Percentiles rank a stretch among this genome's conserved stretches.
phyloP scores from a whole-genome alignment of 1,140 invertebrate genomes.

The Leptestheria dahalacensis region DNA sequence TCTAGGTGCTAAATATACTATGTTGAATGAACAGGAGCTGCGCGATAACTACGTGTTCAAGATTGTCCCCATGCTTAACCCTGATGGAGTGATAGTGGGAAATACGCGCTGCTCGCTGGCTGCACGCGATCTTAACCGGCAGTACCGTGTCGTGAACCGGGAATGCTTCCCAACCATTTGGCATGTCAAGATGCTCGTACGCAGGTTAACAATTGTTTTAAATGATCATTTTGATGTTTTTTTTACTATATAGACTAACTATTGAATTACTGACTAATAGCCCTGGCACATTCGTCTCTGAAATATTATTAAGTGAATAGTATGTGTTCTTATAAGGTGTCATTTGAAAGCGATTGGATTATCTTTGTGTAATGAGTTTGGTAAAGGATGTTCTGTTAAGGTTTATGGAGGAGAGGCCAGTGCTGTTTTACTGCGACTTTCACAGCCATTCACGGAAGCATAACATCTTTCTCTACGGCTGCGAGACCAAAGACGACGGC shows the following conservation, averaged over 20 bases:
- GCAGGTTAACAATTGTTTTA: constrained; percentile 48
- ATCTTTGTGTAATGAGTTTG: background rate
- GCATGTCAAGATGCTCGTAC: constrained; percentile 65
- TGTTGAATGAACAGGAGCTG: constrained; percentile 36
- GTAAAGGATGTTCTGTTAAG: constrained; percentile 29
- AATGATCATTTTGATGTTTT: background rate
- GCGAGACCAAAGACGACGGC: constrained; percentile 64
- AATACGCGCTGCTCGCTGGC: constrained; percentile 78
- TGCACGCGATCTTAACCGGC: constrained; percentile 72
- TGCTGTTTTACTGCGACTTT: constrained; percentile 85
- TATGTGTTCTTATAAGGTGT: background rate
- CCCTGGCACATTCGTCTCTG: background rate
- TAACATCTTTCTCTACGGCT: constrained; percentile 93
- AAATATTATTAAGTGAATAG: background rate
- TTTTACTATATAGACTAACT: background rate
- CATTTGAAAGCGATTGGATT: background rate
- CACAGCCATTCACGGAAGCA: constrained; percentile 88
- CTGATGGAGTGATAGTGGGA: constrained; percentile 88
- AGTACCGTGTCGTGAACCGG: constrained; percentile 63
- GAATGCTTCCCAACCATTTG: constrained; percentile 85
- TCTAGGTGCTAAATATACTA: too few species aligned
- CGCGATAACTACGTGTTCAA: constrained; percentile 90
- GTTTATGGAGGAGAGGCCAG: constrained; percentile 77
- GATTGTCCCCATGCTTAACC: constrained; percentile 88
- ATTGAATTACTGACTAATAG: background rate